Base-by-base conservation (phyloP, 2,113 vertebrate genomes). In the Cyanistes caeruleus region DNA sequence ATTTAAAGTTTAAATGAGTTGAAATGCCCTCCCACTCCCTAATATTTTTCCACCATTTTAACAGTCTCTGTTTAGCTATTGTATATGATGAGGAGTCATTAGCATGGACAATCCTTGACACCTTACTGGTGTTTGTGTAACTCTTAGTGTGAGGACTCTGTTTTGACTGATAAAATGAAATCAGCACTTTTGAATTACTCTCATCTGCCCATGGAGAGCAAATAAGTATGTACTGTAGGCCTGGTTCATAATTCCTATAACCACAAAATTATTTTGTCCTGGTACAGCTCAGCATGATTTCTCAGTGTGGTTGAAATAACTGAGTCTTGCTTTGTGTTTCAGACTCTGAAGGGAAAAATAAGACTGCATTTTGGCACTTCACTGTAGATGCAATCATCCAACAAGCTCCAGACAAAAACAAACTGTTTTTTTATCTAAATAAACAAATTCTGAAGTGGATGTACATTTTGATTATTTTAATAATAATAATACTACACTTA, bases 271-370 rank as follows among this genome's bases (percentile, higher is more conserved):
- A 51, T 84, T 80, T 93, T 83, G 30, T 87, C 48, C 44, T 94
- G 55, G 49, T 87, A 62, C 28, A 84, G 28, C 48, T 62, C 74
- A 89, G n/a, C 44, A 11, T 20, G 60, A 55, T 85, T 6, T 1
- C 87, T 76, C 59, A 48, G 33, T 53, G 84, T 58, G 28, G 65
- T 39, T 89, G 59, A 95, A 96, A 94, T 73, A n/a, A 85, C 33
- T 58, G 62, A 65, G 21, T 48, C 35, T 43, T 73, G 17, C 16
- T 90, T 86, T 84, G 49, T 59, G 87, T 84, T 75, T 76, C 15
- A 13, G 27, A 43, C 78, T 94, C 63, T 70, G 28, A 27, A 86
- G 55, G 27, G 22, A 80, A n/a, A 35, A 76, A 58, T 62, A 70
- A 62, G 46, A 51, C 17, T 63, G 27, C 6, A 51, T 90, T 90